phyloP scores from a whole-genome alignment of 2,113 vertebrate genomes.

The Opisthocomus hoazin region DNA sequence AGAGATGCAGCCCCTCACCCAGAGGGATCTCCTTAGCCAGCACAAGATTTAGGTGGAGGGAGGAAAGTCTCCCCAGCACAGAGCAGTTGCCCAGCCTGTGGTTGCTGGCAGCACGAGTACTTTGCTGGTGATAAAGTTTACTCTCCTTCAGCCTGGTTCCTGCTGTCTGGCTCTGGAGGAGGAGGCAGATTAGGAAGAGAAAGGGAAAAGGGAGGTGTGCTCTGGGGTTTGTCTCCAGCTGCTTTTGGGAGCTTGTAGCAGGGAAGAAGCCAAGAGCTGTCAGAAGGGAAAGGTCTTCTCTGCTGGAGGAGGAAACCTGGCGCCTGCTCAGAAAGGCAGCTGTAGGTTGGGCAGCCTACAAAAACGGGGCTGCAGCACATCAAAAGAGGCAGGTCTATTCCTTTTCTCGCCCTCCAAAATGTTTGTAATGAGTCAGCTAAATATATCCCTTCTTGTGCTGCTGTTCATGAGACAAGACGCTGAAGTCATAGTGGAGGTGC shows the following conservation, averaged over 20 bases:
- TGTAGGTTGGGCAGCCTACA: neutral
- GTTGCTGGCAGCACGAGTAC: rapidly evolving
- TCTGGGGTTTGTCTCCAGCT: neutral
- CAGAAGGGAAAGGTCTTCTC: neutral
- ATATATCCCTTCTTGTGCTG: neutral
- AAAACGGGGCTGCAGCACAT: neutral
- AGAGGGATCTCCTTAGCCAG: neutral
- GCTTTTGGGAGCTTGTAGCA: neutral
- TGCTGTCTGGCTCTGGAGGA: neutral
- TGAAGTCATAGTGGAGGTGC: neutral
- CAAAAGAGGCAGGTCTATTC: neutral
- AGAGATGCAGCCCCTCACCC: rapidly evolving
- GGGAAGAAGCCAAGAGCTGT: neutral
- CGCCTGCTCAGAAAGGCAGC: neutral
- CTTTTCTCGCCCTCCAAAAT: neutral
- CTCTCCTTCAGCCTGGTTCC: neutral
- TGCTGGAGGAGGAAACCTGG: neutral
- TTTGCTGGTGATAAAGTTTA: neutral
- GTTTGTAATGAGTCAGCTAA: neutral
- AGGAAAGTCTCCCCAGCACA: neutral
- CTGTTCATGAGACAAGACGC: neutral
- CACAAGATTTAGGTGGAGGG: neutral
- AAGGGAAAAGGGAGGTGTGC: neutral
- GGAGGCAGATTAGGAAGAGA: neutral
- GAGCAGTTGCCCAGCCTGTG: neutral